A percentile compares a stretch with the other conserved stretches of the same genome.
phyloP scores from a whole-genome alignment of 2,797 vertebrate genomes.

The Molossus alvarezi region DNA sequence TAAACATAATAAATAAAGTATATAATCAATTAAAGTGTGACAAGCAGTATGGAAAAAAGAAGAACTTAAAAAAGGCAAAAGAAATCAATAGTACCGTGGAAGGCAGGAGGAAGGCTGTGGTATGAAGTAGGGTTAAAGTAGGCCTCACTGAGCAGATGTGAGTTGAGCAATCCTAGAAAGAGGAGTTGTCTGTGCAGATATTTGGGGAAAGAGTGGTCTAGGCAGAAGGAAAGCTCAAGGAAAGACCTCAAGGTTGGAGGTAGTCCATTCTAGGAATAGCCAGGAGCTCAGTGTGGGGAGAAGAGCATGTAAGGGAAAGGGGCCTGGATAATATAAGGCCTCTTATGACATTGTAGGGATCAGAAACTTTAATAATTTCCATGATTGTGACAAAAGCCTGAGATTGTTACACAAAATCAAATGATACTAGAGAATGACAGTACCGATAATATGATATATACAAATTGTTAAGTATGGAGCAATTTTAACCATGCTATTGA shows the following conservation, averaged over 20 bases:
- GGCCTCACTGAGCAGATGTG: background rate
- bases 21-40: constrained; percentile 13
- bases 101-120: background rate
- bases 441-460: background rate
- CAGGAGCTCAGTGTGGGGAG: background rate
- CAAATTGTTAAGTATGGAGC: background rate
- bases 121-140: background rate
- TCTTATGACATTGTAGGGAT: background rate
- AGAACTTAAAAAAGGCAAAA: background rate
- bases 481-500: background rate
- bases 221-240: background rate
- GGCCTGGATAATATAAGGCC: background rate
- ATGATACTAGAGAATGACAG: background rate
- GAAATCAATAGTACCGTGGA: background rate
- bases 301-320: background rate
- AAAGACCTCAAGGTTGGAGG: background rate
- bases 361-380: constrained; percentile 10
- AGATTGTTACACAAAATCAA: constrained; percentile 1
- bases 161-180: background rate
- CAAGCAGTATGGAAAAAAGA: background rate
- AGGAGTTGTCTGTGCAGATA: background rate
- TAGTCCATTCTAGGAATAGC: background rate
- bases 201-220: background rate
- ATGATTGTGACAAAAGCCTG: background rate
- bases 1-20: background rate